Evolutionary conservation across 2,797 vertebrate species (phyloP), one percentile per base, ranked within the genome.

Genomic region (Peromyscus aztecus): DNA sequence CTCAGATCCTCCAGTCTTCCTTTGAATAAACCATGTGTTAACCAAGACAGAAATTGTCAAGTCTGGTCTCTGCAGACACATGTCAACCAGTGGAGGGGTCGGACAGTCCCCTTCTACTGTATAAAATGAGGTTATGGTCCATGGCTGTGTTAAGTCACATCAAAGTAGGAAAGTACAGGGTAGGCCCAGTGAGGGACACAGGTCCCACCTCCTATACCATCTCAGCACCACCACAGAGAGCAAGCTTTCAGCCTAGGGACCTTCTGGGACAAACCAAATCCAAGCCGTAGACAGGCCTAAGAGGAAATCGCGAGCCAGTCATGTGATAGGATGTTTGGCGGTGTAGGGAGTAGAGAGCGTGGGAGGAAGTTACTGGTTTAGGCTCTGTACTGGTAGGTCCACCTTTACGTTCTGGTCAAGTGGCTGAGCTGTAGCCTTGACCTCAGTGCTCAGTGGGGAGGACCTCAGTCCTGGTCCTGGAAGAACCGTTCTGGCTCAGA

Each of bases 11-110:
- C 83, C 10, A 3, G 27, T 92, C 65, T 84, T 78, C n/a, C 87
- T 95, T 85, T 88, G 80, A 95, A 93, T 75, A 84, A 96, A 94
- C 46, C 86, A 89, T 46, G 17, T 46, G 16, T 61, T 82, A 82
- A 83, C 12, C 65, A 88, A 94, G 61, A 69, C 3, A 69, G 52
- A 40, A 88, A 40, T 49, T 67, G 24, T 37, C n/a, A 80, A 85
- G 46, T 6, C 6, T 27, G 6, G 2, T 89, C 43, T 92, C 82
- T 71, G 29, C 21, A 84, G 90, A 91, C 29, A 13, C 23, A 52
- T 21, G 63, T 49, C 67, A 71, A n/a, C 65, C 43, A 52, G 1
- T 2, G 13, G 31, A 82, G 78, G 82, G 57, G 37, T 46, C 29
- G 55, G 31, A n/a, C 52, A 16, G 40, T 29, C 55, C 0, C 49